These are phyloP conservation scores for Xanthorhoe designata DNA, from an alignment of 2,888 invertebrate genomes.

Conservation along the genomic window DNA sequence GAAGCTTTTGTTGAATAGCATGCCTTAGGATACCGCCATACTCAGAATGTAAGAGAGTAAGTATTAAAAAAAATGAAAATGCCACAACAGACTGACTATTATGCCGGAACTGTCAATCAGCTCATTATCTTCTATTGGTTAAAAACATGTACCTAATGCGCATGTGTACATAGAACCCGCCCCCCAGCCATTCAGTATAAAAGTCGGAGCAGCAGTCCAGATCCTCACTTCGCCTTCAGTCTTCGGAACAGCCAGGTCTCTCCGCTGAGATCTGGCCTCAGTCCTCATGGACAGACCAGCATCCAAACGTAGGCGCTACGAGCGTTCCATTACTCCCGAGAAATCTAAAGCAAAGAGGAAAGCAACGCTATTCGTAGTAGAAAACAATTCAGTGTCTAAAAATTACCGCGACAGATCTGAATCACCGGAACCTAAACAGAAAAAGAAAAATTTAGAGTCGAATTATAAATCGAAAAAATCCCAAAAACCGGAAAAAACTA, in stretches of 20 bases:
- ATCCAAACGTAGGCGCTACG: neutral
- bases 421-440: too few species aligned
- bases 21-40: too few species aligned
- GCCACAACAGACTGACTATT: neutral
- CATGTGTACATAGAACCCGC: slow-evolving; percentile 6
- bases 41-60: too few species aligned
- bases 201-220: neutral
- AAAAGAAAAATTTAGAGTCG: too few species aligned
- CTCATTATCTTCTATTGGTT: slow-evolving; percentile 1
- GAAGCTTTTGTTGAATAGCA: too few species aligned
- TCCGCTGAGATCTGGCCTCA: neutral
- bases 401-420: too few species aligned
- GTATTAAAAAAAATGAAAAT: neutral
- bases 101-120: neutral
- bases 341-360: neutral
- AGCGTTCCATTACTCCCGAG: neutral
- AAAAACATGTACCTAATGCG: slow-evolving; percentile 5
- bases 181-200: neutral
- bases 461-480: too few species aligned
- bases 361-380: neutral
- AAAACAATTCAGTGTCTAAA: neutral
- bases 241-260: neutral
- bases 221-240: slow-evolving; percentile 3
- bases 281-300: neutral
- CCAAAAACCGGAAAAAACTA: too few species aligned